A percentile compares a stretch with the other conserved stretches of the same genome.
phyloP scores from a whole-genome alignment of 2,113 vertebrate genomes.

The Actinemys pallida region DNA sequence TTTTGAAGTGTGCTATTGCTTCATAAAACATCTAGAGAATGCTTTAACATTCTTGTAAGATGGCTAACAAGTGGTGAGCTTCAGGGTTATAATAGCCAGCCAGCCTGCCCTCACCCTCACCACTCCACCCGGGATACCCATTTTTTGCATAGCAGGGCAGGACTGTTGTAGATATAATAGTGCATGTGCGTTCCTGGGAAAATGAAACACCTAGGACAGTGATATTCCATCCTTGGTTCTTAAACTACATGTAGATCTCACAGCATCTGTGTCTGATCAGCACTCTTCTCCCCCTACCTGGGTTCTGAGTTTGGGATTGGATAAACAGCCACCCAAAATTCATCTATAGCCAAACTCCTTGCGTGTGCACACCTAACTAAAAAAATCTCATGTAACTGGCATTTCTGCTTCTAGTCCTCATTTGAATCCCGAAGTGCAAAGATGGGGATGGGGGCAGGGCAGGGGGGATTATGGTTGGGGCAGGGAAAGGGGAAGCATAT shows the following conservation, averaged over 20 bases:
- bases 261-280: not conserved
- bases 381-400: not conserved
- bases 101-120: not conserved
- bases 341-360: not conserved
- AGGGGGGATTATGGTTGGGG: not conserved
- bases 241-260: not conserved
- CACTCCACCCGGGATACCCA: not conserved
- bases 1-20: not conserved
- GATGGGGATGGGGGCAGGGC: not conserved
- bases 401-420: not conserved
- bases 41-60: constrained; percentile 4
- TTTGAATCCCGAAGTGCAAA: not conserved
- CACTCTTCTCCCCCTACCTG: fast-evolving
- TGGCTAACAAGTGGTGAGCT: not conserved
- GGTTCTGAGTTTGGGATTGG: not conserved
- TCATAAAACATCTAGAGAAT: not conserved
- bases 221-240: not conserved
- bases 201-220: not conserved
- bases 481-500: not conserved
- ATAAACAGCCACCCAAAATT: not conserved
- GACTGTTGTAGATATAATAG: not conserved
- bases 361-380: not conserved
- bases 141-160: not conserved
- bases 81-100: not conserved
- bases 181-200: not conserved